Evolutionary conservation across 2,888 invertebrate species (phyloP).

Genomic region (Graphium colonna): DNA sequence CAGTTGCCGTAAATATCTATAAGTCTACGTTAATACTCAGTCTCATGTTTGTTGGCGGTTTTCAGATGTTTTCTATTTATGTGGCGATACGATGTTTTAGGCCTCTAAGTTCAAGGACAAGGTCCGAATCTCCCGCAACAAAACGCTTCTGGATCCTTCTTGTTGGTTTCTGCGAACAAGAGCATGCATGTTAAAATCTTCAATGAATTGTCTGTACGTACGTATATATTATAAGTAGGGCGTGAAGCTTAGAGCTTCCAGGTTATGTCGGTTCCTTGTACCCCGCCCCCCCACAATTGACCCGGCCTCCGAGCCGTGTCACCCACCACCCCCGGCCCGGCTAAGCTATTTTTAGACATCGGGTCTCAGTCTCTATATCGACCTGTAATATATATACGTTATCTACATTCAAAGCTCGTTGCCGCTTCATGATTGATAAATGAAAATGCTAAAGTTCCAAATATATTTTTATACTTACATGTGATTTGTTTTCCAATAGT

Average conservation of each 20-base stretch:
- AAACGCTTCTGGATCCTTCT: conserved; percentile 82
- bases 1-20: conserved; percentile 54
- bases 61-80: conserved; percentile 61
- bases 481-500: conserved; percentile 65
- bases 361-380: conserved; percentile 52
- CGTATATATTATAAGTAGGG: conserved; percentile 30
- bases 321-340: conserved; percentile 69
- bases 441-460: neutral
- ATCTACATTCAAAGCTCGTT: neutral
- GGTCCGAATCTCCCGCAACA: conserved; percentile 81
- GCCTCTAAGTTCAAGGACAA: conserved; percentile 82
- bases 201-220: conserved; percentile 26
- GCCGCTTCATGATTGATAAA: neutral
- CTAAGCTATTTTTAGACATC: conserved; percentile 74
- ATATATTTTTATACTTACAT: conserved; percentile 64
- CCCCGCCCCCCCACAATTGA: conserved; percentile 53
- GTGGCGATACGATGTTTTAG: conserved; percentile 81
- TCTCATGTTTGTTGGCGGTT: conserved; percentile 75
- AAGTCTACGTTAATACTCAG: conserved; percentile 73
- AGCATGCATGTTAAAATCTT: conserved; percentile 15
- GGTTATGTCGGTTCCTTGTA: conserved; percentile 35
- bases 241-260: conserved; percentile 35
- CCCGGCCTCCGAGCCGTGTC: conserved; percentile 70
- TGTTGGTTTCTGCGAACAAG: conserved; percentile 54
- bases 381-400: conserved; percentile 36